Evolutionary conservation across 1,140 invertebrate genomes (phyloP), one percentile per base, ranked within the genome.

Genomic region (Heliconius congener): DNA sequence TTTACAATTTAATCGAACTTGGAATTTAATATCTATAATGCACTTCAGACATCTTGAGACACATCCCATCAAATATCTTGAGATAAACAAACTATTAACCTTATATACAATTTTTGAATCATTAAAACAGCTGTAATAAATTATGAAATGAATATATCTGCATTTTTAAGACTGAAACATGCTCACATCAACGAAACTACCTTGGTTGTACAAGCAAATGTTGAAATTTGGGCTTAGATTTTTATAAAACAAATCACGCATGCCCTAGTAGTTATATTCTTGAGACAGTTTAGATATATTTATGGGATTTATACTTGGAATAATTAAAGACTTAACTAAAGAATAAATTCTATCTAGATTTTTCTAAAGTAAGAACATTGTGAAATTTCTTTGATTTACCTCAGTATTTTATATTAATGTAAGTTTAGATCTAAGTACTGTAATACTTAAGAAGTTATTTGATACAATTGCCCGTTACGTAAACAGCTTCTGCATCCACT

Each of bases 401-500:
- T 19, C 5, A 55, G 52, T 55, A 16, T 55, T 18, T 18, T 19
- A 55, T 18, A 18, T 55, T 55, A 6, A 6, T 55, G 52, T 55
- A 55, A 55, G 5, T 19, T 55, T 55, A n/a, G 18, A 19, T 55
- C 52, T 19, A 2, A 46, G 16, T 16, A 16, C 52, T 55, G 19
- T 23, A 23, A 23, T 23, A 57, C 8, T 57, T 52, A 52, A 57
- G 19, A 23, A 23, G 30, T 72, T 23, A 8, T 39, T 73, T 34
- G 30, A 74, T 74, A 66, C n/a, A 70, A 79, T 42, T 52, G 46
- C 19, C 9, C 39, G 57, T 79, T 76, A 76, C 74, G 42, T 79
- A 70, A 73, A 73, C 52, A 75, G n/a, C 77, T 71, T 52, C n/a
- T 52, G 46, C 27, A 72, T 73, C 72, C 77, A 70, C 77, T 81